Evolutionary conservation across 2,888 invertebrate genomes (phyloP).

Genomic region (Hipparchia sbordonii): DNA sequence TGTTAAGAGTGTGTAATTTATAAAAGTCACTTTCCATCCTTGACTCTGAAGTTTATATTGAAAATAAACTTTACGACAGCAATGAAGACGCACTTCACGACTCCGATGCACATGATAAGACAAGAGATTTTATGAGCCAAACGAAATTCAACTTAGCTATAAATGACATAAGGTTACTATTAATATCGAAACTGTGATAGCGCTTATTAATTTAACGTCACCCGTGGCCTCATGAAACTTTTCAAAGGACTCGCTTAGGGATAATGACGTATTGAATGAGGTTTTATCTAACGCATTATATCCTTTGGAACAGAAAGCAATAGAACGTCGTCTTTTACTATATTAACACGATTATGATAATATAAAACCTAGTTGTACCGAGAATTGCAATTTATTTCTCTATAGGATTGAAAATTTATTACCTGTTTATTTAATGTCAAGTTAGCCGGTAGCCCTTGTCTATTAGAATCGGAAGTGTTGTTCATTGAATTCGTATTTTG

Average conservation of each 20-base stretch:
- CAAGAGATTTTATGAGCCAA: constrained; percentile 7
- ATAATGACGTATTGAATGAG: constrained; percentile 36
- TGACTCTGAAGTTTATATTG: constrained; percentile 33
- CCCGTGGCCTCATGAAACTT: constrained; percentile 34
- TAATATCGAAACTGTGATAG: constrained; percentile 17
- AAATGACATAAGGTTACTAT: constrained; percentile 3
- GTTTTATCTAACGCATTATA: constrained; percentile 33
- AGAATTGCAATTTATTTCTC: neutral
- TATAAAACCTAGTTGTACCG: too few relatives aligned
- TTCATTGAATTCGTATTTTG: too few relatives aligned
- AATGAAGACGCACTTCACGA: constrained; percentile 36
- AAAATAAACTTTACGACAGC: constrained; percentile 35
- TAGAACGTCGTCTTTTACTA: neutral
- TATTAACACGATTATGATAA: too few relatives aligned
- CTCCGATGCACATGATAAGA: constrained; percentile 34
- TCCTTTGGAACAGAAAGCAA: constrained; percentile 13
- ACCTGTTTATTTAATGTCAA: too few relatives aligned
- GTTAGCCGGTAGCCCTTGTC: too few relatives aligned
- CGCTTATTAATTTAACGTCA: constrained; percentile 37
- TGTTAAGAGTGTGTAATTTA: neutral
- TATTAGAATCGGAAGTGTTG: too few relatives aligned
- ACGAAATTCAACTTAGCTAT: constrained; percentile 18
- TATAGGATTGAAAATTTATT: neutral
- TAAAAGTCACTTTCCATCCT: neutral
- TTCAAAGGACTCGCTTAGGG: constrained; percentile 35